phyloP scores from a whole-genome alignment of 1,140 invertebrate genomes.

The Trigoniulus corallinus region DNA sequence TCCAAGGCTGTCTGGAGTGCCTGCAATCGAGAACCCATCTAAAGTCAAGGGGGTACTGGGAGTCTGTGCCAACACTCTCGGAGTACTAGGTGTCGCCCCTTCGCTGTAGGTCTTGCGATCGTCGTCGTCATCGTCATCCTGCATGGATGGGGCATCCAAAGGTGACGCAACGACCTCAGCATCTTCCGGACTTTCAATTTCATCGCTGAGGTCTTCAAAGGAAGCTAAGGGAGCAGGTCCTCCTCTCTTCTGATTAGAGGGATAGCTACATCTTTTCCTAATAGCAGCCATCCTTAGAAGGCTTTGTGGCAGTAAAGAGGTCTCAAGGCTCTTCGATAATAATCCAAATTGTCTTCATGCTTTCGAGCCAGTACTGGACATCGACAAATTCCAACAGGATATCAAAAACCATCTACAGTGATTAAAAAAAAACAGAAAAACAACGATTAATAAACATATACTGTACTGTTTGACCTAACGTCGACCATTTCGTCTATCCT shows the following conservation, averaged over 20 bases:
- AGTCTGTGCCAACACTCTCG: not conserved
- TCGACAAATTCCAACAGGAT: too few species aligned
- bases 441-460: too few species aligned
- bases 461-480: too few species aligned
- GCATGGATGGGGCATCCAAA: not conserved
- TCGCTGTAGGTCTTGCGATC: slow-evolving; percentile 1
- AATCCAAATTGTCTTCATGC: too few species aligned
- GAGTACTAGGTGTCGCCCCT: slow-evolving; percentile 4
- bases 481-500: too few species aligned
- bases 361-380: too few species aligned
- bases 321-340: too few species aligned
- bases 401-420: too few species aligned
- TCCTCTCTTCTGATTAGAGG: slow-evolving; percentile 35
- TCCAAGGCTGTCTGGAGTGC: not conserved
- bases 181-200: slow-evolving; percentile 44
- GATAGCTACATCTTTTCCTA: slow-evolving; percentile 4
- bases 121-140: slow-evolving; percentile 1
- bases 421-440: too few species aligned
- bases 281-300: not conserved
- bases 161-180: not conserved
- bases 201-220: slow-evolving; percentile 72
- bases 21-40: not conserved
- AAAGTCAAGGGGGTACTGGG: slow-evolving; percentile 1
- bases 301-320: too few species aligned
- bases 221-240: slow-evolving; percentile 82